A percentile compares a stretch with the other conserved stretches of the same genome.
Conservation (phyloP, 2,113 vertebrate genomes). For the Fregetta grallaria region DNA sequence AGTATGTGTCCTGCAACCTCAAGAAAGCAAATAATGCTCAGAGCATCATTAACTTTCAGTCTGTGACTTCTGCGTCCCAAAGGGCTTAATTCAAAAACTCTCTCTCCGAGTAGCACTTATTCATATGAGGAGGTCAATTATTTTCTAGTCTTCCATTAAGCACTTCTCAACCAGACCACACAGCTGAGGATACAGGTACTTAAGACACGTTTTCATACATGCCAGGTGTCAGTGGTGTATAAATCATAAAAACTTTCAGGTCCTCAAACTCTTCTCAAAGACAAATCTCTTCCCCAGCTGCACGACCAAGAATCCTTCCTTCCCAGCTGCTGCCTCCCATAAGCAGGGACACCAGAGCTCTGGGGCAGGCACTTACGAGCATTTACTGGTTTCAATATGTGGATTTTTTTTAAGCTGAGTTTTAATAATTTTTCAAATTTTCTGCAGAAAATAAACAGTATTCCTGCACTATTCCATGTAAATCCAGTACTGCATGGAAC, state of each 20-base stretch:
- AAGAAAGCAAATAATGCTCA: neutral
- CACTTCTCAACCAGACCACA: neutral
- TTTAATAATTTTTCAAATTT: neutral
- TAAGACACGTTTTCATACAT: neutral
- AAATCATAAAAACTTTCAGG: neutral
- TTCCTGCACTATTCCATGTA: neutral
- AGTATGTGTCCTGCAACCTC: neutral
- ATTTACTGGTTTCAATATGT: neutral
- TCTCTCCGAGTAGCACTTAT: neutral
- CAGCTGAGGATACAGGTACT: neutral
- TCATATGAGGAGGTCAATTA: neutral
- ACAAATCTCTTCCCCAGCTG: neutral
- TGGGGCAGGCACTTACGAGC: neutral
- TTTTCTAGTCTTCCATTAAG: neutral
- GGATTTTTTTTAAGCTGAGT: neutral
- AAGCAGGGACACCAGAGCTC: neutral
- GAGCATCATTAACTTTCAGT: slow-evolving; percentile 18
- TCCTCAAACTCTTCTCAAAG: neutral
- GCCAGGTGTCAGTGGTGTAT: neutral
- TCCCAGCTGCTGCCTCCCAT: neutral
- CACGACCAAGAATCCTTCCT: neutral
- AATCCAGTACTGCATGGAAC: neutral
- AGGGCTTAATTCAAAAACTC: neutral
- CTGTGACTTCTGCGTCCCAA: neutral
- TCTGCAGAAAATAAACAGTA: neutral